A percentile compares a stretch with the other conserved stretches of the same genome.
These are phyloP conservation scores for Huso huso DNA, from an alignment of 2,797 vertebrate species.

Conservation along the genomic window DNA sequence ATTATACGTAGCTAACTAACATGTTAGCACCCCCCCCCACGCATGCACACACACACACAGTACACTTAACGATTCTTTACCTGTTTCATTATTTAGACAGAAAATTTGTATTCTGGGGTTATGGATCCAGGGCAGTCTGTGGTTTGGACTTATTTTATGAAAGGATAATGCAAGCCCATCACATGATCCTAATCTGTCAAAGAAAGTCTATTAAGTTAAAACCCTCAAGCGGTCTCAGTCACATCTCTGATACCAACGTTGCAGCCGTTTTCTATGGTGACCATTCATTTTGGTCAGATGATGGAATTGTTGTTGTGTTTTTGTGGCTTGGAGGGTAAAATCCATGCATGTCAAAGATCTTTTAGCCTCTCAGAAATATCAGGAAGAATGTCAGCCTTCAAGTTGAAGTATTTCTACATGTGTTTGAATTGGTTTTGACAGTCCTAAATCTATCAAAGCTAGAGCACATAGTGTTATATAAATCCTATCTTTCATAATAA, in stretches of 20 bases:
- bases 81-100: conserved; percentile 22
- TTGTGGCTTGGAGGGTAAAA: conserved; percentile 67
- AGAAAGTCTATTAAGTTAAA: conserved; percentile 62
- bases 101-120: conserved; percentile 55
- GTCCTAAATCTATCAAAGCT: conserved; percentile 17
- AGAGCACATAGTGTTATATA: conserved; percentile 1
- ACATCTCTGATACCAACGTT: conserved; percentile 58
- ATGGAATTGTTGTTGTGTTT: conserved; percentile 56
- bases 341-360: conserved; percentile 75
- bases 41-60: too few species aligned
- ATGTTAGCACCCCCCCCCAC: too few species aligned
- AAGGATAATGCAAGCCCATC: conserved; percentile 55
- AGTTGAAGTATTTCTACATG: conserved; percentile 23
- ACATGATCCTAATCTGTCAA: conserved; percentile 59
- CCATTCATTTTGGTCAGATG: conserved; percentile 67
- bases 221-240: conserved; percentile 59
- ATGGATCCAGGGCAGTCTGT: conserved; percentile 58
- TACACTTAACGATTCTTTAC: too few species aligned
- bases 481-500: conserved; percentile 6
- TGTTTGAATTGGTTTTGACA: conserved; percentile 25
- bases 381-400: conserved; percentile 51
- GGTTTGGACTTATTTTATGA: conserved; percentile 64
- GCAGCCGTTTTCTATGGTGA: conserved; percentile 63
- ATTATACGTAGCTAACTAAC: too few species aligned
- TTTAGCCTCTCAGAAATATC: conserved; percentile 56